A percentile compares a stretch with the other conserved stretches of the same genome.
Conservation (phyloP, 2,888 invertebrate genomes). For the Oithona nana region DNA sequence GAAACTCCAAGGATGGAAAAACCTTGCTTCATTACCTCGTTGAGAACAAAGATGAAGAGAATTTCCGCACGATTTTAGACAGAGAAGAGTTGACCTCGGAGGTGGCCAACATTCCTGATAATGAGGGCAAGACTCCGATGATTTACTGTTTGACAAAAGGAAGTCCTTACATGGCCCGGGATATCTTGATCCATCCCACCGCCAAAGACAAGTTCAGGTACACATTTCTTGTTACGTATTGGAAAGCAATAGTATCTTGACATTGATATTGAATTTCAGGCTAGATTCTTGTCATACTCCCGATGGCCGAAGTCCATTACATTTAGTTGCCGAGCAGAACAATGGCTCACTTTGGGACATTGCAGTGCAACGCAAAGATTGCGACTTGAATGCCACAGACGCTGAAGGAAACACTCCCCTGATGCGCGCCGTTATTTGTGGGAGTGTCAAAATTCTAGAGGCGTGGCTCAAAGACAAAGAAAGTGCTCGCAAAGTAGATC, state of each 20-base stretch:
- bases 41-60: conserved; percentile 1
- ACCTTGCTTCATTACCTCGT: conserved; percentile 3
- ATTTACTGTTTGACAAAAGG: background rate
- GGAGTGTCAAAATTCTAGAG: background rate
- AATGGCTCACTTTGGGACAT: background rate
- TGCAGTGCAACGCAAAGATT: background rate
- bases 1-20: conserved; percentile 3
- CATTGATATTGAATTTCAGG: too few relatives aligned
- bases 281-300: background rate
- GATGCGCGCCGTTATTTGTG: background rate
- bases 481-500: background rate
- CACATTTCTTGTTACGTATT: too few relatives aligned
- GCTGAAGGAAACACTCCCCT: background rate
- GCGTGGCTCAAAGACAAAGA: background rate
- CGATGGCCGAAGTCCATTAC: conserved; percentile 4
- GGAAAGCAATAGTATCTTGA: too few relatives aligned
- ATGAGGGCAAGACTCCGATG: background rate
- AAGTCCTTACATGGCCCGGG: background rate
- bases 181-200: background rate
- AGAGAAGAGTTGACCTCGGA: background rate
- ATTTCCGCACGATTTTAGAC: background rate
- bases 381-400: conserved; percentile 8
- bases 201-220: conserved; percentile 6
- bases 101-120: conserved; percentile 3
- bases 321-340: background rate